These are phyloP conservation scores for Octodon degus DNA, from an alignment of 2,113 vertebrate species.

Conservation along the genomic window DNA sequence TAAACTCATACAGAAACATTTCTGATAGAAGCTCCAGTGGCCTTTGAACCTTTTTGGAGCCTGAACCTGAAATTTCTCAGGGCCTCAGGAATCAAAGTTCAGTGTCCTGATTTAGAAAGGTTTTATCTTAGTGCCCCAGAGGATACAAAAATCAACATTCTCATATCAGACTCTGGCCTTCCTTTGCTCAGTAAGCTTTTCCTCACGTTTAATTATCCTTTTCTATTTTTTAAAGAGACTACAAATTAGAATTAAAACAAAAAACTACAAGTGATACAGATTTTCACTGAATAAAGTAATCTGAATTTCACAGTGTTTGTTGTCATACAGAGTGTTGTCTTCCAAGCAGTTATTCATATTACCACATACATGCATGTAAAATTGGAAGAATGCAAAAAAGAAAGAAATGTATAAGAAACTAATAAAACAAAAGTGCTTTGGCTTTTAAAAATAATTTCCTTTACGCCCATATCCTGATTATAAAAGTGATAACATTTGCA, in stretches of 20 bases:
- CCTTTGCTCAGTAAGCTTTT: constrained; percentile 28
- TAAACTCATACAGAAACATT: neutral
- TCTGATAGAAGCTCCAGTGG: neutral
- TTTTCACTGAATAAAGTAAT: too few relatives aligned
- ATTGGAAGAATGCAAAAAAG: too few relatives aligned
- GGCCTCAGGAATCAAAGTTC: constrained; percentile 4
- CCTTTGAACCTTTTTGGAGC: neutral
- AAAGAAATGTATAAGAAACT: too few relatives aligned
- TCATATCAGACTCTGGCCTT: constrained; percentile 42
- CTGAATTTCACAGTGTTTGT: too few relatives aligned
- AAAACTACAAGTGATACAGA: too few relatives aligned
- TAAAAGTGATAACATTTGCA: constrained; percentile 41
- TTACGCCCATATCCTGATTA: neutral
- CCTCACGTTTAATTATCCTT: too few relatives aligned
- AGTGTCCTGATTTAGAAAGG: neutral
- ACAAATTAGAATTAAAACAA: too few relatives aligned
- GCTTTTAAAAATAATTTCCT: neutral
- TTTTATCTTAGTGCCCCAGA: neutral
- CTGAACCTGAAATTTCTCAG: neutral
- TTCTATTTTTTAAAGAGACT: too few relatives aligned
- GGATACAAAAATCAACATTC: neutral
- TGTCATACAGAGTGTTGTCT: too few relatives aligned
- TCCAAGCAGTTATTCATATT: too few relatives aligned
- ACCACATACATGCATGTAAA: too few relatives aligned
- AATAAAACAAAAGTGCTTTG: neutral